Evolutionary conservation across 2,888 invertebrate species (phyloP).

Genomic region (Metacarcinus magister): DNA sequence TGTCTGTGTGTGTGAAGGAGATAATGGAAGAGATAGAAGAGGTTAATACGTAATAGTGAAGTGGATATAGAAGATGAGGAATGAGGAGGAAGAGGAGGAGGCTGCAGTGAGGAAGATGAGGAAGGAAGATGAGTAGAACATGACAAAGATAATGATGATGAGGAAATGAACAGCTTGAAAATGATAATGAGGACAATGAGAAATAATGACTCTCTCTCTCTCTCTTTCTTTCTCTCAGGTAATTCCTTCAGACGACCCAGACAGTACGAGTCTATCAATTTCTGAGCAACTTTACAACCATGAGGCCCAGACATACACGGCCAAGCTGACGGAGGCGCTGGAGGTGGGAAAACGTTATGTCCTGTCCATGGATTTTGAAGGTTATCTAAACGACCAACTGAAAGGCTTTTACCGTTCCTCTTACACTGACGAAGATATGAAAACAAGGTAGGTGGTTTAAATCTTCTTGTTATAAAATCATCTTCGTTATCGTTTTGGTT

Average conservation of each 20-base stretch:
- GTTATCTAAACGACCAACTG: constrained; percentile 90
- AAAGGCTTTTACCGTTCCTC: constrained; percentile 94
- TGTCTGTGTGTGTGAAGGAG: too few species aligned
- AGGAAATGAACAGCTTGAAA: background rate
- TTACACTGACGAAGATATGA: constrained; percentile 89
- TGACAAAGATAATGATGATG: background rate
- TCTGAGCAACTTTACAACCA: constrained; percentile 69
- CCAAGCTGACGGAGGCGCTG: constrained; percentile 88
- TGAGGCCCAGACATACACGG: constrained; percentile 88
- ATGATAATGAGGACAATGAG: background rate
- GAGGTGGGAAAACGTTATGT: constrained; percentile 88
- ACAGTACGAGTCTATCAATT: background rate
- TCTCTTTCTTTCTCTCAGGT: constrained; percentile 9
- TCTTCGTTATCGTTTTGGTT: background rate
- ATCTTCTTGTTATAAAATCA: background rate
- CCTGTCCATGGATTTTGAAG: constrained; percentile 89
- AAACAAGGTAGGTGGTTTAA: constrained; percentile 87
- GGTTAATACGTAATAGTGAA: too few species aligned
- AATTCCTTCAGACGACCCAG: background rate
- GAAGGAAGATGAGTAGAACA: background rate
- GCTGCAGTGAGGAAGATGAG: background rate
- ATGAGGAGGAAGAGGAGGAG: background rate
- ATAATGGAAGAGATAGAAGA: too few species aligned
- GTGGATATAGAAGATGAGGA: too few species aligned
- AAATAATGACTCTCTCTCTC: background rate